phyloP scores from a whole-genome alignment of 2,888 invertebrate genomes.

The Mactromeris polynyma region DNA sequence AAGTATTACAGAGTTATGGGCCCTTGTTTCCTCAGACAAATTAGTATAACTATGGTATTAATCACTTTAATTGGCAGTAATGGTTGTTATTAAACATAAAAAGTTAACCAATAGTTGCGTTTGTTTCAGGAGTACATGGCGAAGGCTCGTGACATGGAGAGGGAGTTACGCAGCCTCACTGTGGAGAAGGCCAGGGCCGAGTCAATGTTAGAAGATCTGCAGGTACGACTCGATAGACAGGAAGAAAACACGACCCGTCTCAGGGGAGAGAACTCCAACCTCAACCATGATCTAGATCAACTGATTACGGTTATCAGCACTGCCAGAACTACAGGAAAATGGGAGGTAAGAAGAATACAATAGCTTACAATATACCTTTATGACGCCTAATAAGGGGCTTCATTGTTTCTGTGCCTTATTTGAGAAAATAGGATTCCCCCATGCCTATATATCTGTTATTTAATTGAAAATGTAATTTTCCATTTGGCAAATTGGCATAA shows the following conservation, averaged over 20 bases:
- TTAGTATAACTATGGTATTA: no score
- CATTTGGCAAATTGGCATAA: no score
- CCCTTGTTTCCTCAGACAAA: no score
- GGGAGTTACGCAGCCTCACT: conserved; percentile 82
- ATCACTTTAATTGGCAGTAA: no score
- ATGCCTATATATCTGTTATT: no score
- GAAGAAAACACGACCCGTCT: conserved; percentile 76
- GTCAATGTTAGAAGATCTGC: conserved; percentile 80
- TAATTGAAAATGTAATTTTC: no score
- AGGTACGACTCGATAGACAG: conserved; percentile 77
- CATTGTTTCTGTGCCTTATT: no score
- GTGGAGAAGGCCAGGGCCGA: conserved; percentile 83
- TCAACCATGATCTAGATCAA: conserved; percentile 84
- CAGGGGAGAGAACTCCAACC: conserved; percentile 82
- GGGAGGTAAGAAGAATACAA: conserved; percentile 81
- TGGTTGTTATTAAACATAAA: no score
- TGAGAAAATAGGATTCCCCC: no score
- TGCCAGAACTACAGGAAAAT: conserved; percentile 82
- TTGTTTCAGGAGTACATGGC: conserved; percentile 84
- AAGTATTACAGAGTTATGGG: no score
- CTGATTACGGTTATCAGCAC: conserved; percentile 82
- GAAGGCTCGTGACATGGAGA: conserved; percentile 83
- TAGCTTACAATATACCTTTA: no score
- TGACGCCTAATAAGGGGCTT: no score
- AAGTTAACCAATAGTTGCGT: background rate